Base-by-base conservation (phyloP, 2,113 vertebrate genomes). In the Elephantulus edwardii region DNA sequence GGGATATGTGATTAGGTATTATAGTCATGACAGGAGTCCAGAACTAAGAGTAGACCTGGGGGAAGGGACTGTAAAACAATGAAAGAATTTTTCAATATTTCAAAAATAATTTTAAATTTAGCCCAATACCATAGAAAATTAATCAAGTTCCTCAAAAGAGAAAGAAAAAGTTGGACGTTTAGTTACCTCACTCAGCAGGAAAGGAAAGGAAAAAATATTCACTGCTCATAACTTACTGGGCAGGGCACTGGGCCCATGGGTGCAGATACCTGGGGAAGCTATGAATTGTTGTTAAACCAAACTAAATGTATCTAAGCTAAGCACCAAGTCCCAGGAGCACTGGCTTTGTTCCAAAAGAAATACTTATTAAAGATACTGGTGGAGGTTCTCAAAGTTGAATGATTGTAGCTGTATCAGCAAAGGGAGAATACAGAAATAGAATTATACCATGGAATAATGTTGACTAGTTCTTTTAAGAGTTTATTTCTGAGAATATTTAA, bases 261-360 rank as follows among this genome's bases (percentile, higher is more conserved):
- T 78, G 88, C 2, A 88, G 58, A 93, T 64, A 91, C 58, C 94
- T 93, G 86, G 95, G 94, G 95, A 95, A 89, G 81, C 84, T 82
- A 88, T 70, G 94, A 95, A 96, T 92, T 95, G 96, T 96, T 96
- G 95, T 95, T 94, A 96, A 93, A 93, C 95, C 90, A 95, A 96
- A 96, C 95, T 96, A 95, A 93, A 94, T 95, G 95, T 95, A 95
- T 96, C 96, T 95, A 96, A 96, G 96, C 96, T 95, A 91, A 96
- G 95, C 72, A 92, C 80, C 54, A 83, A 86, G 79, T 95, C 95
- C 95, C 94, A 95, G 48, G 79, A 93, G 95, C 50, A 80, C 1
- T 90, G 86, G 72, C 90, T 91, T 52, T 91, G 83, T 90, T 96
- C 90, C 91, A 95, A 88, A n/a, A 88, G 93, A 95, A 93, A 86